Evolutionary conservation across 1,140 invertebrate genomes (phyloP), one percentile per base, ranked within the genome.

Genomic region (Carposina sasakii): DNA sequence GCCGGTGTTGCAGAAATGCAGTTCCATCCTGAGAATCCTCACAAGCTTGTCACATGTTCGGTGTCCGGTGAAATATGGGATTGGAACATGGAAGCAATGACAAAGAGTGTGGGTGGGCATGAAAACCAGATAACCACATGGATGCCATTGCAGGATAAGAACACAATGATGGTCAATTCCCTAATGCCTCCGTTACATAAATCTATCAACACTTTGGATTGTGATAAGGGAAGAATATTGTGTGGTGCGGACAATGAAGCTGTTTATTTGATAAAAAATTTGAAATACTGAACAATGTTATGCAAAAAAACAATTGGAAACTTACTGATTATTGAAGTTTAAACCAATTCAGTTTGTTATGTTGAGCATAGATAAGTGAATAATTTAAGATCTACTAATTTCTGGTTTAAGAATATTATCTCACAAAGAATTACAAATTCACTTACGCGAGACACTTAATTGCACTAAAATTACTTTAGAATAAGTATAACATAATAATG

Each of bases 191-290:
- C 87, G 28, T 81, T 93, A 51, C 90, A 91, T 43, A 91, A 93
- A 66, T 84, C 94, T 0, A 88, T 96, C 23, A 96, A 96, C 60
- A 91, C 90, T 44, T 85, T 96, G 22, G 92, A 96, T 77, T 88
- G 94, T 30, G 88, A 91, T 57, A 88, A 88, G 57, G 88, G 88
- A 28, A 90, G 88, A 33, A 75, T 96, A 21, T 60, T 96, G 3
- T 94, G 92, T 85, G 92, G 93, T 20, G 91, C 91, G 54, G 94
- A 96, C 71, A 93, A 93, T 75, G 94, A 96, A 85, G 92, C 93
- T 26, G 76, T 94, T 52, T 94, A 94, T 81, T 76, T 93, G 39
- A 88, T 94, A 10, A 90, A 89, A 74, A 90, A 91, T 79, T 73
- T 91, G 28, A 85, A 78, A 42, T 83, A 79, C 63, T 85, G 60